These are phyloP conservation scores for Agonopterix subpropinquella DNA, from an alignment of 2,888 invertebrate species.

Conservation along the genomic window DNA sequence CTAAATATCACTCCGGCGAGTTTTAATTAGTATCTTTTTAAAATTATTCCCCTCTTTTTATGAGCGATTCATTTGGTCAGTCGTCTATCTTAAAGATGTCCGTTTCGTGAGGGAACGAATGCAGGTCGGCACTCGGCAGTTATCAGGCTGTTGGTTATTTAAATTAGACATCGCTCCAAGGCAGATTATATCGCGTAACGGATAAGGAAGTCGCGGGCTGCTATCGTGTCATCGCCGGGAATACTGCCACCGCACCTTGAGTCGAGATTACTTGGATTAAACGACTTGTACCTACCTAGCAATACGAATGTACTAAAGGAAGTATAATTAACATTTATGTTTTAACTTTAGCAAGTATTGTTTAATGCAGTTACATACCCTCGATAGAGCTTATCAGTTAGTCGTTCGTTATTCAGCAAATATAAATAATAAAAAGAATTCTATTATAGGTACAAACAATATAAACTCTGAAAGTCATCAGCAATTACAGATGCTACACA, in stretches of 20 bases:
- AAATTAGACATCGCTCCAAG: slow-evolving; percentile 57
- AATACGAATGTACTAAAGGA: too few relatives aligned
- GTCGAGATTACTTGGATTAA: slow-evolving; percentile 3
- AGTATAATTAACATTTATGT: too few relatives aligned
- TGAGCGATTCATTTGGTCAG: slow-evolving; percentile 19
- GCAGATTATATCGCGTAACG: slow-evolving; percentile 58
- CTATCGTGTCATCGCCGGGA: slow-evolving; percentile 51
- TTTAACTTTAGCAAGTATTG: too few relatives aligned
- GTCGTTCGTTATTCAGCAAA: too few relatives aligned
- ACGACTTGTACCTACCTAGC: too few relatives aligned
- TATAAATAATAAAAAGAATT: too few relatives aligned
- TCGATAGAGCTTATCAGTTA: too few relatives aligned
- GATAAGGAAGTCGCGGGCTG: slow-evolving; percentile 57
- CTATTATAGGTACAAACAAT: too few relatives aligned
- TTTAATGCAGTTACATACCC: too few relatives aligned
- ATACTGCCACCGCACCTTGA: slow-evolving; percentile 23
- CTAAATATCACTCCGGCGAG: slow-evolving; percentile 16
- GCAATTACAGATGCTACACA: too few relatives aligned
- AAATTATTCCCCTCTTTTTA: slow-evolving; percentile 23
- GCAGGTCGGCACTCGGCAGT: slow-evolving; percentile 44
- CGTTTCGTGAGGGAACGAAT: slow-evolving; percentile 42
- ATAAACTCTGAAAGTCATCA: too few relatives aligned
- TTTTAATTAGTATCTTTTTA: slow-evolving; percentile 13
- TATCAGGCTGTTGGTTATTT: slow-evolving; percentile 43
- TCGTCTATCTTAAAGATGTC: slow-evolving; percentile 37